Conservation (phyloP, 53 echinoderm and acorn worm genomes). For the Zoroaster sp. region DNA sequence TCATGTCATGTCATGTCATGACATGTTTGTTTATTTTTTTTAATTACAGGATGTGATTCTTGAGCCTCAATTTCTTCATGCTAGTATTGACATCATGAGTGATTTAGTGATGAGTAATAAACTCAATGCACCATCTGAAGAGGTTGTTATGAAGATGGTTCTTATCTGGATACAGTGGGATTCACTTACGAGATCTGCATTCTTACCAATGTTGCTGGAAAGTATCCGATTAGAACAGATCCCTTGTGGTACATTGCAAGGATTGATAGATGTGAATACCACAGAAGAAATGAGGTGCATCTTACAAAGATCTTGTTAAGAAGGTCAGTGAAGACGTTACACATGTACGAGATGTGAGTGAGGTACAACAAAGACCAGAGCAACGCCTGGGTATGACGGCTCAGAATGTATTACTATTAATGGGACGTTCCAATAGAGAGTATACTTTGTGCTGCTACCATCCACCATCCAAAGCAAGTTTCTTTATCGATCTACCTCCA, state of each 20-base stretch:
- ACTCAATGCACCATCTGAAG: conserved; percentile 44
- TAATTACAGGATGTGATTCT: conserved; percentile 22
- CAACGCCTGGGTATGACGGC: conserved; percentile 67
- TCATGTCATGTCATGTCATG: too few species aligned
- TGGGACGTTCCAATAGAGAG: conserved; percentile 61
- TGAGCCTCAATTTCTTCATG: conserved; percentile 24
- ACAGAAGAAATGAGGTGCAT: background rate
- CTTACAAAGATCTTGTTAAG: background rate
- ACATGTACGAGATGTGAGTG: background rate
- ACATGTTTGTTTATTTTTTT: background rate
- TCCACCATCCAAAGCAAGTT: conserved; percentile 51
- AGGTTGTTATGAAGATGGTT: conserved; percentile 31
- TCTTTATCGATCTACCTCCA: conserved; percentile 65
- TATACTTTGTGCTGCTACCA: conserved; percentile 64
- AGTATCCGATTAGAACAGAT: conserved; percentile 20
- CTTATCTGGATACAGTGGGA: conserved; percentile 44
- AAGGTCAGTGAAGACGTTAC: background rate
- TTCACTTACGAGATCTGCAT: background rate
- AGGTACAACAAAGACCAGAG: background rate
- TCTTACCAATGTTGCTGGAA: conserved; percentile 10
- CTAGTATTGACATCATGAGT: conserved; percentile 19
- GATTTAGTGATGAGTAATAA: conserved; percentile 30
- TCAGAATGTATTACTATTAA: conserved; percentile 65
- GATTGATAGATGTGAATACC: background rate
- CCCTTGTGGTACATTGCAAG: conserved; percentile 2